Base-by-base conservation (phyloP, 2,797 vertebrate genomes). In the Sebastes vulpes region DNA sequence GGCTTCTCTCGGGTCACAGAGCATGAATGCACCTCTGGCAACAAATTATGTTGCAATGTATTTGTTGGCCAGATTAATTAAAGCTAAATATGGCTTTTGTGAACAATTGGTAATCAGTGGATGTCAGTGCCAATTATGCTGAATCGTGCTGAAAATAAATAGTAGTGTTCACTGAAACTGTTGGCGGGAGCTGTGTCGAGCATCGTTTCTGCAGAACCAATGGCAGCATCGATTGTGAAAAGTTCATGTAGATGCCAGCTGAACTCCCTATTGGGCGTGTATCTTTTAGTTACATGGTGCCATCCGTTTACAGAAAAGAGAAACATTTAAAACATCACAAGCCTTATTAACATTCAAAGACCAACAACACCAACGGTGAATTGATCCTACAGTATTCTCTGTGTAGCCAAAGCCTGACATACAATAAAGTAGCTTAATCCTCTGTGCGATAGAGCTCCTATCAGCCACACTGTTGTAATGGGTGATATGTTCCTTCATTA, bases 51-150 rank as follows among this genome's bases (percentile, higher is more conserved):
- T 61, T 71, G 46, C 56, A 48, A 29, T 77, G 58, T 57, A 67
- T 68, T 80, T 63, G 57, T 71, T 59, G 23, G 70, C 20, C 50
- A 65, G 65, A 74, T 74, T 61, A 73, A 86, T 83, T 78, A 75
- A 83, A 71, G 52, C 53, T 75, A 23, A 81, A 84, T 68, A 76
- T 46, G 42, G 57, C 50, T 82, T 71, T 75, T 23, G 53, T 65
- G 64, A 87, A 69, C 72, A 79, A 67, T 70, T 81, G 71, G 73
- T 68, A 85, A 82, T 85, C 79, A 79, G 65, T 29, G 64, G 23
- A 72, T 79, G 77, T 83, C 66, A 60, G 65, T 71, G 60, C 57
- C 75, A 81, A 84, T 84, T 76, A 81, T 67, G 29, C 63, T 66
- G 66, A 81, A 84, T 84, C 73, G 77, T 67, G 32, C 63, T 66